Evolutionary conservation across 2,888 invertebrate species (phyloP).

Genomic region (Limenitis camilla): DNA sequence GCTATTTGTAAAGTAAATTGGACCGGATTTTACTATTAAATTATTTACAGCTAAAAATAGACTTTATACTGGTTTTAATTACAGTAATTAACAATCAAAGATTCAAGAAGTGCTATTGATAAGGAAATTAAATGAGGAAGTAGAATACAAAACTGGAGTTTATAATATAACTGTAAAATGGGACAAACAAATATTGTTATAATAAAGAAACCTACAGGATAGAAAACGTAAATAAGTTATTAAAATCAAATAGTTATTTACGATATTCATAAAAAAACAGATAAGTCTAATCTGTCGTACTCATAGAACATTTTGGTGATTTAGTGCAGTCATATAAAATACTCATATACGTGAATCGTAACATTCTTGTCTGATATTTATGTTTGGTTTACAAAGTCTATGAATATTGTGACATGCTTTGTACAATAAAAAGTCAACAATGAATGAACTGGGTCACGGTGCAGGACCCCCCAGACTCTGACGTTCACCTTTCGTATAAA

Average conservation of each 20-base stretch:
- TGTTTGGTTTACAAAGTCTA: conserved; percentile 45
- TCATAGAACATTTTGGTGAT: conserved; percentile 40
- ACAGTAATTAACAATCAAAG: no score
- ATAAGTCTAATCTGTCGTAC: conserved; percentile 50
- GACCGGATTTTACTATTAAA: background rate
- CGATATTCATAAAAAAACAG: conserved; percentile 64
- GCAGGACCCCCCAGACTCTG: conserved; percentile 64
- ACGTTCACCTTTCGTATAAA: conserved; percentile 54
- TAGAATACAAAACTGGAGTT: no score
- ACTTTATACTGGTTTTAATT: no score
- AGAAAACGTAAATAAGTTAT: conserved; percentile 64
- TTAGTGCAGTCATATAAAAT: conserved; percentile 58
- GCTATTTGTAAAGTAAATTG: background rate
- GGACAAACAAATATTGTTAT: no score
- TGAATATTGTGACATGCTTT: conserved; percentile 60
- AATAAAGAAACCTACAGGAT: conserved; percentile 30
- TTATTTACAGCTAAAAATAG: conserved; percentile 21
- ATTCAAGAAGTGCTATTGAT: no score
- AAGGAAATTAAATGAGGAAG: no score
- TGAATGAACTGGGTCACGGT: conserved; percentile 49
- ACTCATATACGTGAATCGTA: conserved; percentile 45
- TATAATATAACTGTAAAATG: no score
- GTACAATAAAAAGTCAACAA: conserved; percentile 65
- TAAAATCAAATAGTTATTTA: conserved; percentile 69
- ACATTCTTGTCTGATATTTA: conserved; percentile 60